Conservation (phyloP, 2,113 vertebrate genomes). For the Phalacrocorax brasilianus region DNA sequence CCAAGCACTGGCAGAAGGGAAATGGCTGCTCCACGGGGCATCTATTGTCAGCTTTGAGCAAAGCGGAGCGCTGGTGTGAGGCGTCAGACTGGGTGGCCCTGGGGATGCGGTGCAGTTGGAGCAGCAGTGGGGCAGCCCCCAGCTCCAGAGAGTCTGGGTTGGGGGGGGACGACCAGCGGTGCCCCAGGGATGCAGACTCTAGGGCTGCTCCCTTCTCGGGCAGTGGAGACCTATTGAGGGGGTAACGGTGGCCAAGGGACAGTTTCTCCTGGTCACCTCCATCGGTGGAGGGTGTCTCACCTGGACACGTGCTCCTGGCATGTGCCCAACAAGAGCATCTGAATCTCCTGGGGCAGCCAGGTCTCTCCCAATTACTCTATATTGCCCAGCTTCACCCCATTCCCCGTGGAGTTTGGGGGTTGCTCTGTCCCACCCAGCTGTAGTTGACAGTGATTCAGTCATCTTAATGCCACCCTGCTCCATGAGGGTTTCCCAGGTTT, state of each 20-base stretch:
- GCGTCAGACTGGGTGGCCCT: fast-evolving
- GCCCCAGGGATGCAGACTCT: not conserved
- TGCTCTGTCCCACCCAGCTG: not conserved
- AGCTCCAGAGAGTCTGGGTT: fast-evolving
- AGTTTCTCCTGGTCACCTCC: not conserved
- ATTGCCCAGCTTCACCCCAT: not conserved
- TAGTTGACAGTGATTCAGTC: not conserved
- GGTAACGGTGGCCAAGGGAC: not conserved
- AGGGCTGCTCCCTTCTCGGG: not conserved
- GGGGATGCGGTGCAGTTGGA: not conserved
- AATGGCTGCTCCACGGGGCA: no score
- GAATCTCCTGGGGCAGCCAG: not conserved
- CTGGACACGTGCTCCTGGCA: not conserved
- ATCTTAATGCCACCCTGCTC: fast-evolving
- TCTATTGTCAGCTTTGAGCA: fast-evolving
- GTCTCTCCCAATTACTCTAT: not conserved
- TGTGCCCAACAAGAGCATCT: not conserved
- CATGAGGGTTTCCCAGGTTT: not conserved
- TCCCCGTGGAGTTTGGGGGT: fast-evolving
- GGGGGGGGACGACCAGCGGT: not conserved
- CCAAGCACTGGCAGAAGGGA: no score
- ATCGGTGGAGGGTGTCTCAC: not conserved
- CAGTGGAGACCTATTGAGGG: not conserved
- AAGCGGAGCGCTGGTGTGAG: fast-evolving
- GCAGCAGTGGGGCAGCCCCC: not conserved